Evolutionary conservation across 2,113 vertebrate species (phyloP).

Genomic region (Otis tarda): DNA sequence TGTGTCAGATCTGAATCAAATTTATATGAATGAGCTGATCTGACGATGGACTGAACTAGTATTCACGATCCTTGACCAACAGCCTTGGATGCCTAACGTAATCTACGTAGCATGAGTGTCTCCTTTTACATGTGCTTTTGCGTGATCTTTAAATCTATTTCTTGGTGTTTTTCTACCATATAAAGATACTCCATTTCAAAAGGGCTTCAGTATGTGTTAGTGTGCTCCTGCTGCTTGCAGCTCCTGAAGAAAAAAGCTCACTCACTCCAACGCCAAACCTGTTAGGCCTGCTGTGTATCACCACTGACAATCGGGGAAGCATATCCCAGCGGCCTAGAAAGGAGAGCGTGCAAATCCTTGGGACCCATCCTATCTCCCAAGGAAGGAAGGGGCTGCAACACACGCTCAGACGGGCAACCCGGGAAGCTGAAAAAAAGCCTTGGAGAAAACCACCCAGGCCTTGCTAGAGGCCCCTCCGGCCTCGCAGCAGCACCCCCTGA

Average conservation of each 20-base stretch:
- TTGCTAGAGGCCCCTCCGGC: accelerated
- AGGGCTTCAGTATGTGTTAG: not conserved
- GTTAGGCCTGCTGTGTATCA: not conserved
- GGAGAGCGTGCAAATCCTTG: accelerated
- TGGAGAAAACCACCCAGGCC: too few relatives aligned
- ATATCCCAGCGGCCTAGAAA: not conserved
- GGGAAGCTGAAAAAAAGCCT: not conserved
- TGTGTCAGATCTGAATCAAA: not conserved
- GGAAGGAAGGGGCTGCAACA: not conserved
- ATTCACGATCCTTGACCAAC: not conserved
- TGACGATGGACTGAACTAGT: not conserved
- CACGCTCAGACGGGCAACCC: accelerated
- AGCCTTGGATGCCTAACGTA: not conserved
- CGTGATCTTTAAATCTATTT: not conserved
- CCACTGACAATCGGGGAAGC: not conserved
- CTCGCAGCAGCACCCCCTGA: not conserved
- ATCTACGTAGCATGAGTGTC: accelerated
- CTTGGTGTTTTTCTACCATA: not conserved
- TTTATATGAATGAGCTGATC: not conserved
- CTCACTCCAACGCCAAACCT: not conserved
- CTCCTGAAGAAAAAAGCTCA: not conserved
- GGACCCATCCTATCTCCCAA: not conserved
- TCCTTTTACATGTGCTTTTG: not conserved
- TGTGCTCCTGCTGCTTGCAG: not conserved
- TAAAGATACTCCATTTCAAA: not conserved